Evolutionary conservation across 2,113 vertebrate species (phyloP).

Genomic region (Crotophaga sulcirostris): DNA sequence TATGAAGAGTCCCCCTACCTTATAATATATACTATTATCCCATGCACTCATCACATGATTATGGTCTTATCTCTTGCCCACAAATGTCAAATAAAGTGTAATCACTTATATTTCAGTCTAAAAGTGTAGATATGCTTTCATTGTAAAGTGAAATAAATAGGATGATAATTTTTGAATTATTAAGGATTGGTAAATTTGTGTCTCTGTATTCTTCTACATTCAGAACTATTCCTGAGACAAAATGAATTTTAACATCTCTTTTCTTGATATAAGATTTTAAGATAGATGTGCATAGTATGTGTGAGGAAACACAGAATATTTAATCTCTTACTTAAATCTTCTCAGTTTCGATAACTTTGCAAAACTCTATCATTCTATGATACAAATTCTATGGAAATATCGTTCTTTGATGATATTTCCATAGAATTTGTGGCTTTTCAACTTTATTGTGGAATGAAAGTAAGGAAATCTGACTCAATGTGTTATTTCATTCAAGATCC

Average conservation of each 20-base stretch:
- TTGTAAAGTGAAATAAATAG: neutral
- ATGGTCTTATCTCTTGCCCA: neutral
- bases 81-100: neutral
- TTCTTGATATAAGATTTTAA: too few relatives aligned
- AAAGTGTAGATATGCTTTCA: neutral
- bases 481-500: constrained; percentile 34
- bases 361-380: too few relatives aligned
- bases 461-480: constrained; percentile 73
- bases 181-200: too few relatives aligned
- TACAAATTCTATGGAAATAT: too few relatives aligned
- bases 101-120: neutral
- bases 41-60: neutral
- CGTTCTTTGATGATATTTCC: neutral
- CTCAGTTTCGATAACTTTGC: neutral
- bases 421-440: neutral
- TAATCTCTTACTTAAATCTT: neutral
- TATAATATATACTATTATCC: neutral
- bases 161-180: neutral
- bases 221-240: too few relatives aligned
- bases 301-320: neutral
- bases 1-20: neutral
- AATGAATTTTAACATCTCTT: too few relatives aligned
- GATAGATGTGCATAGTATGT: too few relatives aligned
- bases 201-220: too few relatives aligned
- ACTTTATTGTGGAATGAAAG: constrained; percentile 51